A percentile compares a stretch with the other conserved stretches of the same genome.
Evolutionary conservation across 2,888 invertebrate species (phyloP).

Genomic region (Drosophila vallismaia): DNA sequence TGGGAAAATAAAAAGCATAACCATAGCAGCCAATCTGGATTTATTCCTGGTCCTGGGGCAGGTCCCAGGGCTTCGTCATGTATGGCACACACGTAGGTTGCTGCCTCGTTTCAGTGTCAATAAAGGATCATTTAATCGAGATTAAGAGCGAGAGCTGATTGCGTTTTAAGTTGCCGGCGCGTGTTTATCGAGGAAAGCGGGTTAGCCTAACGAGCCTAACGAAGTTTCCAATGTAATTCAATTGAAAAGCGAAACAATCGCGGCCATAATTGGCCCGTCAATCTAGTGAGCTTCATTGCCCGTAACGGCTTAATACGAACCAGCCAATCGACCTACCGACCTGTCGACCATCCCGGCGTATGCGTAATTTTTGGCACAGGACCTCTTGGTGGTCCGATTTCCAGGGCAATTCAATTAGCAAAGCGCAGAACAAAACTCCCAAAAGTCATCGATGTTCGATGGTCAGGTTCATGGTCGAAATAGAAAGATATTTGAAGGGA

Average conservation of each 20-base stretch:
- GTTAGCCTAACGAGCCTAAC: constrained; percentile 60
- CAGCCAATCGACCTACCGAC: constrained; percentile 1
- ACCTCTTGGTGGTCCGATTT: constrained; percentile 29
- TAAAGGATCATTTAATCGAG: constrained; percentile 32
- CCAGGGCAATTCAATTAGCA: constrained; percentile 70
- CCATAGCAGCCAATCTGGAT: constrained; percentile 20
- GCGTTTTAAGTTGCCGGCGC: constrained; percentile 66
- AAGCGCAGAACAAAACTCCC: constrained; percentile 54
- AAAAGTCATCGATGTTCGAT: constrained; percentile 21
- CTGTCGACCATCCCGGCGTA: constrained; percentile 40
- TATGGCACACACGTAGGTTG: constrained; percentile 2
- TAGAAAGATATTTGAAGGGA: background rate
- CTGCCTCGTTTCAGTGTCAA: constrained; percentile 19
- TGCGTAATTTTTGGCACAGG: constrained; percentile 51
- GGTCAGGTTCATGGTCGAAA: constrained; percentile 38
- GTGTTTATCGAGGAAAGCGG: constrained; percentile 50
- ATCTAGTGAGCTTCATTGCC: constrained; percentile 57
- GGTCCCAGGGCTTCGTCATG: background rate
- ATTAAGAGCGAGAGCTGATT: constrained; percentile 52
- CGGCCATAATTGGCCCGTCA: constrained; percentile 49
- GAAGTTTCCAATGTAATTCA: constrained; percentile 70
- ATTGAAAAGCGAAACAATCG: constrained; percentile 59
- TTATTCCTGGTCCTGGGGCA: constrained; percentile 13
- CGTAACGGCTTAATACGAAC: constrained; percentile 51
- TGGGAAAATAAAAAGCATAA: constrained; percentile 21